Evolutionary conservation across 2,888 invertebrate species (phyloP), one percentile per base, ranked within the genome.

Genomic region (Lagria hirta): DNA sequence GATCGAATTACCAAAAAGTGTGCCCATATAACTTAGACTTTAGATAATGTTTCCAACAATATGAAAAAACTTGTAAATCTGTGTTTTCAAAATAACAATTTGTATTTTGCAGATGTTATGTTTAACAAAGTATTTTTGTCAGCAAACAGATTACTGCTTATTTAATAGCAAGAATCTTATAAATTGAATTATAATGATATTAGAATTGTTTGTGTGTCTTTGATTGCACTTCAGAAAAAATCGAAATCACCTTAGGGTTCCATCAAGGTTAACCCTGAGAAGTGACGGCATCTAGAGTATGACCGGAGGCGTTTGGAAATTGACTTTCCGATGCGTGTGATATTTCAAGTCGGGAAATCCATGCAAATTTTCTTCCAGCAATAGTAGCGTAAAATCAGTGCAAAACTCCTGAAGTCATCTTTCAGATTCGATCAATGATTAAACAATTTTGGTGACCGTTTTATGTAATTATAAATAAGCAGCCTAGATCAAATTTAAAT

Each of bases 241-340:
- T 2, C 4, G 13, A 8, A 30, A 12, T 2, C 23, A 11, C 18
- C 22, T 32, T 12, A 11, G 8, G 22, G 35, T 18, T 8, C 35
- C 10, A 18, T 35, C 17, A 35, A 34, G 26, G 10, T 35, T 35
- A 35, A 8, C 18, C 20, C 32, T 20, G 20, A 5, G 16, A n/a
- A 22, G 34, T 23, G 34, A 23, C 24, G 34, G 34, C 24, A 35
- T 29, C 24, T 26, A 12, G 12, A 15, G 28, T n/a, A 11, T 33
- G 17, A 13, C 43, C 30, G 20, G 28, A 27, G 35, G 40, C 41
- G 26, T 22, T 45, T 13, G 26, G 57, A 61, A 65, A 64, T 64
- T 65, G 65, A 62, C 61, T 64, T 61, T 52, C 52, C 54, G 61
- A 60, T 56, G 64, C 62, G 63, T 63, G 54, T 64, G 62, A 64